phyloP scores from a whole-genome alignment of 1,140 invertebrate genomes.

The Drosophila elegans region DNA sequence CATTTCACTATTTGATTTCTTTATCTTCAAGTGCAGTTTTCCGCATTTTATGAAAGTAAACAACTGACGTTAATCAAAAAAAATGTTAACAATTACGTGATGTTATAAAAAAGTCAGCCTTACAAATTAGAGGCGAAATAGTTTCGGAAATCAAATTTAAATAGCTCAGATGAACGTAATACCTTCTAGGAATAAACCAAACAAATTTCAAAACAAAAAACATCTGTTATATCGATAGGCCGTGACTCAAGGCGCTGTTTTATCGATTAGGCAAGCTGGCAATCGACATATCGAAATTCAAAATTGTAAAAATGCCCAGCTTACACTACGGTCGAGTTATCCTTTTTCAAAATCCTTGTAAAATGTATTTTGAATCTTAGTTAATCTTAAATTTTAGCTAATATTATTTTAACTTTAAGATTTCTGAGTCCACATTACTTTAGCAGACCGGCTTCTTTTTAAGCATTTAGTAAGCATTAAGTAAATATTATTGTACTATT shows the following conservation, averaged over 20 bases:
- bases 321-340: too few species aligned
- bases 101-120: not conserved
- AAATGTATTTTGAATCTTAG: too few species aligned
- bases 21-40: constrained; percentile 15
- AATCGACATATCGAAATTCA: too few species aligned
- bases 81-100: not conserved
- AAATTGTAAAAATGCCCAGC: too few species aligned
- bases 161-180: not conserved
- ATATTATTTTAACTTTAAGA: too few species aligned
- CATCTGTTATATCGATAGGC: not conserved
- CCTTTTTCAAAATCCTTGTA: too few species aligned
- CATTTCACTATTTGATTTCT: not conserved
- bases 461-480: too few species aligned
- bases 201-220: not conserved
- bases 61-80: not conserved
- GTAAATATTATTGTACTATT: too few species aligned
- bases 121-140: not conserved
- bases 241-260: not conserved
- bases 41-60: not conserved
- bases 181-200: not conserved
- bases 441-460: too few species aligned
- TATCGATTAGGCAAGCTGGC: too few species aligned
- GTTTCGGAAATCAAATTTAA: not conserved
- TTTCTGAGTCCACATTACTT: too few species aligned
- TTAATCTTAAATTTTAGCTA: too few species aligned